Evolutionary conservation across 2,797 vertebrate genomes (phyloP).

Genomic region (Muscicapa striata): DNA sequence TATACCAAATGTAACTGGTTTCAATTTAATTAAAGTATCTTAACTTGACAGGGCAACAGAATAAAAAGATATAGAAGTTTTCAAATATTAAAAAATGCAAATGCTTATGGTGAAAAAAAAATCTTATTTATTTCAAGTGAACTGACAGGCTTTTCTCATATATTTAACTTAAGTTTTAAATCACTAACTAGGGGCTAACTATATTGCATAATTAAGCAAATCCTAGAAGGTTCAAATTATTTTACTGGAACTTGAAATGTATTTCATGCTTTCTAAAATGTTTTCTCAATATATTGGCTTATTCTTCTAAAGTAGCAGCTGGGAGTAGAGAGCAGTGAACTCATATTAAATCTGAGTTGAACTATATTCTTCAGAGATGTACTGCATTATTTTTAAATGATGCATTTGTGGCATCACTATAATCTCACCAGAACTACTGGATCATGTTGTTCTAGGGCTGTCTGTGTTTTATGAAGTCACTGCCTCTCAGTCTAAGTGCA

Average conservation of each 20-base stretch:
- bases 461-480: background rate
- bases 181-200: background rate
- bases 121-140: background rate
- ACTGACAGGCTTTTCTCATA: background rate
- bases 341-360: background rate
- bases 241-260: background rate
- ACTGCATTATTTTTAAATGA: background rate
- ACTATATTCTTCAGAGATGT: background rate
- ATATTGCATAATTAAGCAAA: background rate
- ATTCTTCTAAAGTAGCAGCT: background rate
- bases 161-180: conserved; percentile 6
- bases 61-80: background rate
- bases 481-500: background rate
- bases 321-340: background rate
- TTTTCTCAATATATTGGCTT: background rate
- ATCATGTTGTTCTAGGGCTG: background rate
- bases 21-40: conserved; percentile 50
- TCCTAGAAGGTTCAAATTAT: background rate
- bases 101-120: background rate
- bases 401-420: background rate
- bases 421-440: background rate
- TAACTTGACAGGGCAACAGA: background rate
- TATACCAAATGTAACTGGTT: conserved; percentile 14
- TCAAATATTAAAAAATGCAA: background rate
- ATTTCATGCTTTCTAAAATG: background rate